A percentile compares a stretch with the other conserved stretches of the same genome.
Evolutionary conservation across 2,797 vertebrate species (phyloP).

Genomic region (Eulemur mongoz): DNA sequence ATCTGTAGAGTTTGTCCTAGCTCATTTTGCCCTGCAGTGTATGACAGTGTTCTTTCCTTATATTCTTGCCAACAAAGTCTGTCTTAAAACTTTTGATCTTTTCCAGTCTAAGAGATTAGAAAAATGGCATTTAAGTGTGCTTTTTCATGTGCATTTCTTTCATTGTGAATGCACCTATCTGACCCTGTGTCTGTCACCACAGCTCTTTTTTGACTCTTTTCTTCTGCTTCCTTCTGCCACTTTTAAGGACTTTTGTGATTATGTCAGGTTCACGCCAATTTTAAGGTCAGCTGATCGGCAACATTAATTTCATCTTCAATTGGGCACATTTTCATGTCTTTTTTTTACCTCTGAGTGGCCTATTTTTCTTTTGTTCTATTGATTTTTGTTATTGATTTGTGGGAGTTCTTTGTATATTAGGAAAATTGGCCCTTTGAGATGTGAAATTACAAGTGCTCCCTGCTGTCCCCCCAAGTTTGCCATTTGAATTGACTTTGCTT

Average conservation of each 20-base stretch:
- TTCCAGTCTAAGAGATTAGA: not conserved
- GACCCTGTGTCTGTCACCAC: not conserved
- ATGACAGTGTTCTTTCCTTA: not conserved
- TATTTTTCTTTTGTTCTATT: not conserved
- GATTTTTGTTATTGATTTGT: not conserved
- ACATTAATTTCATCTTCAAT: not conserved
- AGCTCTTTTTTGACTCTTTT: not conserved
- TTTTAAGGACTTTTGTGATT: not conserved
- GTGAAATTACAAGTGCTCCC: not conserved
- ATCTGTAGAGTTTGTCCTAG: not conserved
- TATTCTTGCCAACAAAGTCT: not conserved
- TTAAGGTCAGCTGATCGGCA: not conserved
- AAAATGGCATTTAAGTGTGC: not conserved
- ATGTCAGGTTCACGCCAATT: not conserved
- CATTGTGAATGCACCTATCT: not conserved
- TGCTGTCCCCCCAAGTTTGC: not conserved
- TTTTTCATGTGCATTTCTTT: not conserved
- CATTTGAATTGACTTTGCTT: not conserved
- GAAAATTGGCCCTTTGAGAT: not conserved
- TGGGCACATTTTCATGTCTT: not conserved
- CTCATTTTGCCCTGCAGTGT: not conserved
- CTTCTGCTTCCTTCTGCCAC: not conserved
- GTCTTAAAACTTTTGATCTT: not conserved
- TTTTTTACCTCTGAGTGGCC: not conserved
- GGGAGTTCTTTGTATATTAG: not conserved